A percentile compares a stretch with the other conserved stretches of the same genome.
Conservation (phyloP, 2,888 invertebrate species). For the Cabera pusaria region DNA sequence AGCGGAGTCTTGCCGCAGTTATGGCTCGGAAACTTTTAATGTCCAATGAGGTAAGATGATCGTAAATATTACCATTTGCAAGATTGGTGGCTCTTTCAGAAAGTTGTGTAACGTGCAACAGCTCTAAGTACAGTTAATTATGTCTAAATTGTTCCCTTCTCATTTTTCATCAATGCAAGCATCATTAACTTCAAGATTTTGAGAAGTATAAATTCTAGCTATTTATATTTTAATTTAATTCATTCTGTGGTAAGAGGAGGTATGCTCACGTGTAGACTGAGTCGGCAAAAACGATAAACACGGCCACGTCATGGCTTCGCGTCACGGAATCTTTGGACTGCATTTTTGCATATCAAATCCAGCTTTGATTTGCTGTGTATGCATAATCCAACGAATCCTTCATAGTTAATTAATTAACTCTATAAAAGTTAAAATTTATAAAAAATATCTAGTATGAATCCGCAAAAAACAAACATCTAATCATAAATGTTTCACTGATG, state of each 20-base stretch:
- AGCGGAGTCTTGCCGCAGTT: conserved; percentile 68
- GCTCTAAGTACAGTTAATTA: conserved; percentile 49
- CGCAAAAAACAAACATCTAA: no score
- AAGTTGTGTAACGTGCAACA: conserved; percentile 56
- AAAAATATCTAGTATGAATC: no score
- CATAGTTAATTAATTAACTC: conserved; percentile 17
- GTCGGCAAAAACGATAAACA: conserved; percentile 68
- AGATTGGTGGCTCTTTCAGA: conserved; percentile 68
- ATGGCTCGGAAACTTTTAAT: conserved; percentile 78
- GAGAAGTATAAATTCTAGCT: conserved; percentile 29
- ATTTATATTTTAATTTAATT: conserved; percentile 53
- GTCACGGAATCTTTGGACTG: conserved; percentile 74
- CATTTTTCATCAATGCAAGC: conserved; percentile 10
- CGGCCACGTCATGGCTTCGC: conserved; percentile 60
- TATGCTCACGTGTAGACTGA: conserved; percentile 51
- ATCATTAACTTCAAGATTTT: conserved; percentile 16
- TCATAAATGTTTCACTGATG: conserved; percentile 53
- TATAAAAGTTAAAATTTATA: conserved; percentile 1
- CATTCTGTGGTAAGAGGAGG: conserved; percentile 50
- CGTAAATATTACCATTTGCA: conserved; percentile 71
- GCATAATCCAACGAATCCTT: no score
- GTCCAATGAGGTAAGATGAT: conserved; percentile 74
- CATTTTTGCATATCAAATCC: conserved; percentile 78
- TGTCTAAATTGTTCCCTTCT: conserved; percentile 35
- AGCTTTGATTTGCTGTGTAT: conserved; percentile 63